Conservation (phyloP, 2,113 vertebrate genomes). For the Syngnathus typhle region DNA sequence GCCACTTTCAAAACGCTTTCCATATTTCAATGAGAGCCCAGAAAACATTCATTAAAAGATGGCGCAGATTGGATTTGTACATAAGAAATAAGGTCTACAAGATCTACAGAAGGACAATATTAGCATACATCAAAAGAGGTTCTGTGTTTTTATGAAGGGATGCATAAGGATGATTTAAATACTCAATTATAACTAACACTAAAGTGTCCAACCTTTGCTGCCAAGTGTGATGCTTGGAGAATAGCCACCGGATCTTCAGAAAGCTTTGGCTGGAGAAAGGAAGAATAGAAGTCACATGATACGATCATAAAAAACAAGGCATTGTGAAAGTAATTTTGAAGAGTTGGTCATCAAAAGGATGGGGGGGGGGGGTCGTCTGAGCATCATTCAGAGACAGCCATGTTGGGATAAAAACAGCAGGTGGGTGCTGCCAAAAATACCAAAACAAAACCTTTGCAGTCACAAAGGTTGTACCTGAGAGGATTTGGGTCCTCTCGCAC, state of each 20-base stretch:
- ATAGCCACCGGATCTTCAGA: constrained; percentile 70
- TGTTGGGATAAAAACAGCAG: constrained; percentile 18
- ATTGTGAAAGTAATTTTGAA: too few relatives aligned
- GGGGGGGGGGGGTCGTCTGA: not conserved
- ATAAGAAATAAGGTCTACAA: not conserved
- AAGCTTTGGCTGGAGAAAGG: constrained; percentile 58
- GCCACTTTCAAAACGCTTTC: constrained; percentile 13
- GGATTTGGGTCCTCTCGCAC: constrained; percentile 57
- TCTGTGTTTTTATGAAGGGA: not conserved
- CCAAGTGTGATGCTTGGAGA: constrained; percentile 68
- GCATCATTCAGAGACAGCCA: constrained; percentile 8
- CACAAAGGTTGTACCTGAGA: constrained; percentile 55
- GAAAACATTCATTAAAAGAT: constrained; percentile 10
- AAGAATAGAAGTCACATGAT: constrained; percentile 14
- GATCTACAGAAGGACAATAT: not conserved
- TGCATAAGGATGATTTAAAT: not conserved
- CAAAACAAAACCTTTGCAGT: constrained; percentile 56
- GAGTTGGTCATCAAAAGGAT: not conserved
- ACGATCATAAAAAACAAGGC: not conserved
- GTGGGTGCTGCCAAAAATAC: constrained; percentile 15
- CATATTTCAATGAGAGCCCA: constrained; percentile 3
- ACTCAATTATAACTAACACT: not conserved
- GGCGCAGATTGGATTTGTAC: not conserved
- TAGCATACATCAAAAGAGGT: not conserved
- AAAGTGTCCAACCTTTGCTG: constrained; percentile 72